Base-by-base conservation (phyloP, 2,888 invertebrate genomes). In the Caenorhabditis sulstoni region DNA sequence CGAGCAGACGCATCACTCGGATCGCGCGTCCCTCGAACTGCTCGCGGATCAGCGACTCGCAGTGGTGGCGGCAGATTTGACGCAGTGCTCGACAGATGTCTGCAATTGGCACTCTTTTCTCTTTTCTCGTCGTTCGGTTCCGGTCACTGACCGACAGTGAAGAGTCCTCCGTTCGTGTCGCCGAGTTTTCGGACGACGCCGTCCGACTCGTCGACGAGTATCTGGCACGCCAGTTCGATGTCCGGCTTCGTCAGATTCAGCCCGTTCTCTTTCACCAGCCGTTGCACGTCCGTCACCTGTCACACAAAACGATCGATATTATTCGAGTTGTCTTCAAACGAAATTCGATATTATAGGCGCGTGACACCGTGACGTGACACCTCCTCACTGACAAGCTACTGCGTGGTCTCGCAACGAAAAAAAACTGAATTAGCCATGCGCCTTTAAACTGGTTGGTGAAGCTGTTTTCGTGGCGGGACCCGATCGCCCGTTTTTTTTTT, bases 91-190 rank as follows among this genome's bases (percentile, higher is more conserved):
- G 92, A 81, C 93, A 93, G 90, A 94, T 89, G 85, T 91, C 91
- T 91, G 68, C 14, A 45, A 53, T n/a, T n/a, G n/a, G n/a, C n/a
- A n/a, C n/a, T n/a, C 29, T 29, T 29, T 7, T 29, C 7, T 29
- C 7, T 29, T 29, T 29, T 29, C 7, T 5, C 7, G 7, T 29
- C 7, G 3, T 29, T 29, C 3, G 29, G 3, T 3, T 7, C 29
- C 29, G 3, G 29, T 7, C 3, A 73, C 80, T 50, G 92, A 88
- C 94, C 94, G 74, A 97, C 93, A 53, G 93, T 92, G 91, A 93
- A 95, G 88, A 94, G 94, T 0, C 96, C 96, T 58, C 95, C 95
- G 58, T 94, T 93, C 81, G 94, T 94, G 85, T 95, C 95, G 1
- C 95, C 95, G 16, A 93, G 92, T 90, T 94, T 94, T 5, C 93